Evolutionary conservation across 2,113 vertebrate species (phyloP), one percentile per base, ranked within the genome.

Genomic region (Hiodon alosoides): DNA sequence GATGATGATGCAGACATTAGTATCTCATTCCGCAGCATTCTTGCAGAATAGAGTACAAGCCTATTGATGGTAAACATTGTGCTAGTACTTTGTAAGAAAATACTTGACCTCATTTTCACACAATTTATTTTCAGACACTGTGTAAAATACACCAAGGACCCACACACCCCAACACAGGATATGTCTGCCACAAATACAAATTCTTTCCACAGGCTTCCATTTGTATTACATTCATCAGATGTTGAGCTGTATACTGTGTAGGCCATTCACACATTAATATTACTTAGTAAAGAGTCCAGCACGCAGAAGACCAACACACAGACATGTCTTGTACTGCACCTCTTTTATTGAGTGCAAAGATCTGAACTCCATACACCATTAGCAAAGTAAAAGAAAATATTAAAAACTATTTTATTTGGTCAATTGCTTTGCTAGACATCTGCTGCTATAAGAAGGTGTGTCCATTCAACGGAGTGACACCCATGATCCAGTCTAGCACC

Each of bases 361-460:
- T 31, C 31, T 31, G 31, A 31, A 31, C 31, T 31, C 31, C 31
- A 31, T 31, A 31, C 31, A 31, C 31, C 31, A 31, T 31, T 31
- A 31, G 31, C 31, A 31, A 31, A 31, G 31, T 31, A 31, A 31
- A 31, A 31, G 31, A 31, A 71, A 48, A 51, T 46, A 48, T 69
- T 7, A 53, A 54, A 14, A 61, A 58, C 66, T 66, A 59, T 73
- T 47, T 11, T 65, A 4, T 5, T 70, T 75, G 60, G 73, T 65
- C 6, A 9, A 13, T 66, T 13, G 5, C 71, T 76, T 71, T 83
- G 46, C 86, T 31, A 98, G 97, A 98, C 84, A 89, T 93, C 75
- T 99, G 97, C 86, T 94, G 91, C 78, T 99, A 99, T 83, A 98
- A 95, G 85, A 99, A 98, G 84, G 91, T 99, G 60, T 92, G 93